Conservation (phyloP, 2,797 vertebrate genomes). For the Luscinia luscinia region DNA sequence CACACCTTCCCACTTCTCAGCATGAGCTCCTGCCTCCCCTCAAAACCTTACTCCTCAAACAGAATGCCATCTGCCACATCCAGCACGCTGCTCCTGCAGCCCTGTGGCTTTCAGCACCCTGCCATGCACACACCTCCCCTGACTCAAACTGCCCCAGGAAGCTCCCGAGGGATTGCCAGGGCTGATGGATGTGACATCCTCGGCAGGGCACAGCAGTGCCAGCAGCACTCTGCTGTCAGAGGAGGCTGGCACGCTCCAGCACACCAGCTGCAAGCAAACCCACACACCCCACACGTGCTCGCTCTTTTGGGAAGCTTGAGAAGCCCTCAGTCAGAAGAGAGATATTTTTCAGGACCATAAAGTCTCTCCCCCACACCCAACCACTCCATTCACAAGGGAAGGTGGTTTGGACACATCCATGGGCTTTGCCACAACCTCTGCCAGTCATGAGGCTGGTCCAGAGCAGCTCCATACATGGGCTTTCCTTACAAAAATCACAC, state of each 20-base stretch:
- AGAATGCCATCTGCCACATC: neutral
- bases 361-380: neutral
- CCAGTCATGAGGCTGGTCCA: neutral
- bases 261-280: neutral
- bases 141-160: neutral
- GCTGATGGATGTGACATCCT: neutral
- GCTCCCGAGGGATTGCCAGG: neutral
- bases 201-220: neutral
- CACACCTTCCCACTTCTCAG: neutral
- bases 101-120: neutral
- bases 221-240: neutral
- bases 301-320: neutral
- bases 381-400: neutral
- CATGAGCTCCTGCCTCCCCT: neutral
- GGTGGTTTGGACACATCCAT: neutral
- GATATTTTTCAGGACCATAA: neutral
- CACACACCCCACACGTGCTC: accelerated
- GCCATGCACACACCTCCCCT: neutral
- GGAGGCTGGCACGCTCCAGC: neutral
- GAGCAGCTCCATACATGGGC: accelerated
- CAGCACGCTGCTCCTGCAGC: accelerated
- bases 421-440: neutral
- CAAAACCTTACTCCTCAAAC: neutral
- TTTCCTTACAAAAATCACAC: neutral
- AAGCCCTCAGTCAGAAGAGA: neutral